These are phyloP conservation scores for Rhinolophus ferrumequinum DNA, from an alignment of 2,113 vertebrate genomes.

Conservation along the genomic window DNA sequence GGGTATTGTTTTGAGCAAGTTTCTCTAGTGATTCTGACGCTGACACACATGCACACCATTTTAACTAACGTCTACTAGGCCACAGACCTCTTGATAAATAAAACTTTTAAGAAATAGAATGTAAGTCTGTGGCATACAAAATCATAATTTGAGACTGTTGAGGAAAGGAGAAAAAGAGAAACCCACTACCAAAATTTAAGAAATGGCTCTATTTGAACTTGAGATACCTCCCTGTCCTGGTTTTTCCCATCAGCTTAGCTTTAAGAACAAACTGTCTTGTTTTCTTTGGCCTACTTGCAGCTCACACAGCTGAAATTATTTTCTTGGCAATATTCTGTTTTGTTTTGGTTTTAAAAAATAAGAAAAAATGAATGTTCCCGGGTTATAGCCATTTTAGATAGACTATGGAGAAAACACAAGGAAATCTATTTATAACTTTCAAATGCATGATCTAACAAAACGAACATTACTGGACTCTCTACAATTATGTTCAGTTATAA, in stretches of 20 bases:
- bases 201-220: slow-evolving; percentile 33
- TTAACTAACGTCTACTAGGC: not conserved
- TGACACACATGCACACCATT: not conserved
- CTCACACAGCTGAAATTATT: slow-evolving; percentile 81
- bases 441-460: slow-evolving; percentile 15
- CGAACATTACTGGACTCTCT: not conserved
- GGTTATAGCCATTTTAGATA: slow-evolving; percentile 57
- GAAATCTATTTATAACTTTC: slow-evolving; percentile 37
- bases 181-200: not conserved
- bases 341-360: slow-evolving; percentile 51
- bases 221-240: slow-evolving; percentile 68
- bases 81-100: not conserved
- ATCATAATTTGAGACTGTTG: not conserved
- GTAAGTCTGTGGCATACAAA: not conserved
- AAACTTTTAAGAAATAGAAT: slow-evolving; percentile 43
- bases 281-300: slow-evolving; percentile 81
- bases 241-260: slow-evolving; percentile 77
- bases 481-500: slow-evolving; percentile 15
- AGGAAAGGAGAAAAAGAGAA: slow-evolving; percentile 49
- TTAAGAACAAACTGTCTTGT: slow-evolving; percentile 80
- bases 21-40: not conserved
- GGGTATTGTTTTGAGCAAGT: not conserved
- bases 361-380: slow-evolving; percentile 56
- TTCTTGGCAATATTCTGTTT: slow-evolving; percentile 70
- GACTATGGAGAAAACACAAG: slow-evolving; percentile 25